A percentile compares a stretch with the other conserved stretches of the same genome.
These are phyloP conservation scores for Percopsis transmontana DNA, from an alignment of 2,113 vertebrate species.

Conservation along the genomic window DNA sequence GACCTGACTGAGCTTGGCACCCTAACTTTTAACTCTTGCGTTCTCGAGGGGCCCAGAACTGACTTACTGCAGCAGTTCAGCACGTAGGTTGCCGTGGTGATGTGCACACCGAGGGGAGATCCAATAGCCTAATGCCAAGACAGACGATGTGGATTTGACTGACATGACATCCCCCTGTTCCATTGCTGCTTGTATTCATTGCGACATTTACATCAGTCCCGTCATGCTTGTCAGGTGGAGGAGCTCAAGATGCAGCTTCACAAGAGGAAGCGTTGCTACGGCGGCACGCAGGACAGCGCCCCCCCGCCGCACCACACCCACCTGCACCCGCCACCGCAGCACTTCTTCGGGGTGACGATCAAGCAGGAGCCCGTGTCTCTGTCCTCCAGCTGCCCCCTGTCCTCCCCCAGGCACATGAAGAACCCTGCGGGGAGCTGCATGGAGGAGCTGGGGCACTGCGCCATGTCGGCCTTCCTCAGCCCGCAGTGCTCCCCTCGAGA, in stretches of 20 bases:
- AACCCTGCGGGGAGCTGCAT: slow-evolving; percentile 68
- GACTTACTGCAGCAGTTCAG: too few relatives aligned
- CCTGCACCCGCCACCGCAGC: slow-evolving; percentile 64
- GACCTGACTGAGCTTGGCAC: too few relatives aligned
- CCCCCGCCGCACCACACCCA: slow-evolving; percentile 47
- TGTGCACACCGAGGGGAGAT: too few relatives aligned
- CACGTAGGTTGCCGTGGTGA: too few relatives aligned
- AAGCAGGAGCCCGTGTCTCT: slow-evolving; percentile 87
- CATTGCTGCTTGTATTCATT: neutral
- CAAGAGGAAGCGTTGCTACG: slow-evolving; percentile 84
- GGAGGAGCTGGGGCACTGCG: slow-evolving; percentile 77
- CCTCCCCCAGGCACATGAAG: slow-evolving; percentile 80
- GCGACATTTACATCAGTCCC: neutral
- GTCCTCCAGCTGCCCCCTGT: slow-evolving; percentile 87
- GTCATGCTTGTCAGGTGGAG: slow-evolving; percentile 80
- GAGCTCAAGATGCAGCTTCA: slow-evolving; percentile 94
- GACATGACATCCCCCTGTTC: too few relatives aligned
- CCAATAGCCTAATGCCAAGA: too few relatives aligned
- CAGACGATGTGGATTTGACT: too few relatives aligned
- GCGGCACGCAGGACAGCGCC: slow-evolving; percentile 67
- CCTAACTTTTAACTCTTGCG: too few relatives aligned
- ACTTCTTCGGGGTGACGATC: slow-evolving; percentile 85
- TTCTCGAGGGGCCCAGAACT: too few relatives aligned
- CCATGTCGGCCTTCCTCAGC: slow-evolving; percentile 89
- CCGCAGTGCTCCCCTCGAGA: slow-evolving; percentile 94